Evolutionary conservation across 30 jellyfish, hydroid and myxozoan species (phyloP), one percentile per base, ranked within the genome.

Genomic region (Catostylus mosaicus): DNA sequence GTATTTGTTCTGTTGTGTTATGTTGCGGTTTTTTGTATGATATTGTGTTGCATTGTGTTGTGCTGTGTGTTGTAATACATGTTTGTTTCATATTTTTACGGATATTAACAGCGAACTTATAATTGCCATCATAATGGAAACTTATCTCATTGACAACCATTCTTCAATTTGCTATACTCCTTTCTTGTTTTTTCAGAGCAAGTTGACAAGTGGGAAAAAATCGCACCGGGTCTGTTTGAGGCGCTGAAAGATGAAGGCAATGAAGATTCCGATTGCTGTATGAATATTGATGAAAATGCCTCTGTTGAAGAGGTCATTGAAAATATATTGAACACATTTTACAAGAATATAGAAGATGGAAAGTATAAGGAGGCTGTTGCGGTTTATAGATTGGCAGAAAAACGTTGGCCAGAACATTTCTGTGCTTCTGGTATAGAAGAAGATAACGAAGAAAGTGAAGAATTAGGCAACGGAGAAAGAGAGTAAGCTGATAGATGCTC

Each of bases 301-400:
- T 30, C 45, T 16, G 84, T 76, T 30, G 97, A 73, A 31, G 75
- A 70, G 54, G 94, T 73, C 34, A 80, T 80, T 24, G 90, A 80
- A 11, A 80, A 14, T 29, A 46, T 80, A 23, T 36, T 80, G 68
- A 66, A 26, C 11, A 67, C 84, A 29, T 57, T 80, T 18, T 80
- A 46, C 56, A 29, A 80, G 61, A 80, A 80, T 67, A 35, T 70
- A 3, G 91, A 47, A 29, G 67, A 46, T 62, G 90, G 81, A 54
- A 84, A 74, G 30, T 81, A 43, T 46, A 73, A n/a, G 29, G 93
- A 81, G 20, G 85, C 89, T 2, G 81, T 71, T 46, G 87, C 83
- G 5, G 88, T 81, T 11, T 52, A 78, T 48, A 51, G 46, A 67
- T 69, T 33, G 80, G 86, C 86, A 3, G 86, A 64, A 8, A 62